Evolutionary conservation across 2,113 vertebrate species (phyloP), one percentile per base, ranked within the genome.

Genomic region (Tautogolabrus adspersus): DNA sequence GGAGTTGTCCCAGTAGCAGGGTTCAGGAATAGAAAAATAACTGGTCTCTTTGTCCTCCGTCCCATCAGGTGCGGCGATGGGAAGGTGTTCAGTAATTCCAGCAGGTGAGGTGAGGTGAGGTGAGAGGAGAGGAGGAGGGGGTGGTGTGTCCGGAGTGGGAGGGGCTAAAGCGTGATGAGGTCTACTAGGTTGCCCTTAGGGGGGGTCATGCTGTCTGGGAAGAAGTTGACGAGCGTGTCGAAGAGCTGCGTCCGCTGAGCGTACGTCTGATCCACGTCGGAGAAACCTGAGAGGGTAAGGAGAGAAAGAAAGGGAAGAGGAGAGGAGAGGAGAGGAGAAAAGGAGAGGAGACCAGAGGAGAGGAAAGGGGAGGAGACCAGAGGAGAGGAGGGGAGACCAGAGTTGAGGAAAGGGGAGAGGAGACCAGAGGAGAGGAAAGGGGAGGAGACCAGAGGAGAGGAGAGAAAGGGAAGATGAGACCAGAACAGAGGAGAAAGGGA

Each of bases 181-280:
- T 99, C 98, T 1, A 99, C 98, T 87, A 99, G 91, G 93, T 99
- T 99, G 93, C 98, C 98, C 91, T 99, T 99, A 21, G 98, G 98
- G 26, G 98, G 98, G 55, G 98, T 99, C 98, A 99, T 99, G 94
- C 95, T 99, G 95, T 99, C 98, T 0, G 98, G 98, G 88, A 99
- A 99, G 94, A 99, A 99, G 93, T 98, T 98, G 86, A 99, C 98
- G 42, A 99, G 94, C 0, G 96, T 99, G 94, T 99, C 98, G 83
- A 99, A 99, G 69, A 99, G 97, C 88, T 98, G 97, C 55, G 98
- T 99, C 87, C 98, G 96, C 92, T 98, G 98, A 81, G 97, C 97
- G 1, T 99, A 99, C 0, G 96, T 98, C 93, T 98, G 97, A 91
- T 99, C 98, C 44, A 99, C 96, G 0, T 99, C 97, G 0, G 97